Evolutionary conservation across 2,888 invertebrate species (phyloP), one percentile per base, ranked within the genome.

Genomic region (Drosophila sordidula): DNA sequence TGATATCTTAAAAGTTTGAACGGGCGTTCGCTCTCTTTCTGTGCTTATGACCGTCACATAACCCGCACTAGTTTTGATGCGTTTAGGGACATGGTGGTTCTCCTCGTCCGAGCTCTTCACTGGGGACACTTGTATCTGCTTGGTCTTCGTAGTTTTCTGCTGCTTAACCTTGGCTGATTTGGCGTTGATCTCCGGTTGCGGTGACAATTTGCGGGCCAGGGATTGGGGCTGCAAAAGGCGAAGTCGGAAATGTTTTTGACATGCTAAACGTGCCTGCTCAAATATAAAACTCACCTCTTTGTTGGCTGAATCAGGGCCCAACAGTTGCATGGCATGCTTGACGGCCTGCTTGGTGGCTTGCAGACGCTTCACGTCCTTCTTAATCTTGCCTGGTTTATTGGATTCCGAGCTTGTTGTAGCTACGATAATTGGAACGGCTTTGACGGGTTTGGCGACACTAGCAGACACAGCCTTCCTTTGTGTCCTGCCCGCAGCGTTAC

Each of bases 41-140:
- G 32, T 71, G 32, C 44, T 36, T 1, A 52, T 82, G 0, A 78
- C 57, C 0, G 14, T 36, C 8, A 89, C 77, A 57, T 77, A 78
- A 2, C 90, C 90, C 12, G 90, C 82, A 16, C 75, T 67, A 1
- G 78, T 85, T 41, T 74, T 79, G 16, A 84, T 63, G 0, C 56
- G 67, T 26, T 67, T 63, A 4, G 59, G 25, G 3, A 16, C 14
- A 12, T 51, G 16, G 6, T 26, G 38, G 47, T 83, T 75, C 49
- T 81, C 83, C 26, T 84, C 81, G 16, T 81, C 86, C 0, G 80
- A 83, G 41, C 68, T 85, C 22, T 80, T 83, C 0, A 42, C 6
- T 29, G 80, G 83, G 0, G 80, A 75, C 4, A 25, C 8, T 22
- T 62, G 39, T 8, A 4, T 18, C 1, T 47, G 22, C 6, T 49